Evolutionary conservation across 1,140 invertebrate species (phyloP).

Genomic region (Dinothrombium tinctorium): DNA sequence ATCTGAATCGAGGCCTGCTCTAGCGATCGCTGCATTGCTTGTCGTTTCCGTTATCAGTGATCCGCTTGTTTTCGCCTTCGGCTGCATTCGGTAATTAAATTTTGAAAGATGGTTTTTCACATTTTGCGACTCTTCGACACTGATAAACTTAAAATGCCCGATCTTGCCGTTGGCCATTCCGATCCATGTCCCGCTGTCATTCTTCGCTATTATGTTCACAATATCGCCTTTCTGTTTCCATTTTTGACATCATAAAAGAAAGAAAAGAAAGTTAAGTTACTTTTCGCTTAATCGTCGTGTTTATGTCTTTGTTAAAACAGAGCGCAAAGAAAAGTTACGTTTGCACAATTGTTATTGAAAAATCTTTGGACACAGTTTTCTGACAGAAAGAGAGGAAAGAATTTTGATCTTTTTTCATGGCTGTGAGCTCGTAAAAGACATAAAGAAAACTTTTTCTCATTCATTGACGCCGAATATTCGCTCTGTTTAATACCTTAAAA

Average conservation of each 20-base stretch:
- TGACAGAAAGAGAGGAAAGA: no score
- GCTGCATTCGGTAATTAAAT: no score
- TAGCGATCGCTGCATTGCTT: no score
- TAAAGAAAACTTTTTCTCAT: background rate
- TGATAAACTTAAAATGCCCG: conserved; percentile 77
- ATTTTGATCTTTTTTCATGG: background rate
- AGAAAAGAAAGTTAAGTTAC: background rate
- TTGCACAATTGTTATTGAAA: no score
- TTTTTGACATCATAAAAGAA: background rate
- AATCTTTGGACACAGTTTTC: background rate
- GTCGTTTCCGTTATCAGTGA: no score
- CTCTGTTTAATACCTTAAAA: conserved; percentile 42
- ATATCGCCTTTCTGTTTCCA: conserved; percentile 80
- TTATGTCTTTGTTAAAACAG: no score
- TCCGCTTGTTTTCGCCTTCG: no score
- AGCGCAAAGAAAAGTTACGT: no score
- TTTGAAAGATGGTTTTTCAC: no score
- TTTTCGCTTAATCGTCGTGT: background rate
- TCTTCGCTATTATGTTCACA: conserved; percentile 76
- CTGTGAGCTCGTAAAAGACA: background rate
- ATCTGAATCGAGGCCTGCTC: no score
- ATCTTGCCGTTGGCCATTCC: conserved; percentile 47
- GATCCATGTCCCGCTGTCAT: conserved; percentile 66
- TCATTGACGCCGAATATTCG: background rate
- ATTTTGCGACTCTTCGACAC: conserved; percentile 61